A percentile compares a stretch with the other conserved stretches of the same genome.
phyloP scores from a whole-genome alignment of 2,113 vertebrate species.

The Microtus richardsoni region DNA sequence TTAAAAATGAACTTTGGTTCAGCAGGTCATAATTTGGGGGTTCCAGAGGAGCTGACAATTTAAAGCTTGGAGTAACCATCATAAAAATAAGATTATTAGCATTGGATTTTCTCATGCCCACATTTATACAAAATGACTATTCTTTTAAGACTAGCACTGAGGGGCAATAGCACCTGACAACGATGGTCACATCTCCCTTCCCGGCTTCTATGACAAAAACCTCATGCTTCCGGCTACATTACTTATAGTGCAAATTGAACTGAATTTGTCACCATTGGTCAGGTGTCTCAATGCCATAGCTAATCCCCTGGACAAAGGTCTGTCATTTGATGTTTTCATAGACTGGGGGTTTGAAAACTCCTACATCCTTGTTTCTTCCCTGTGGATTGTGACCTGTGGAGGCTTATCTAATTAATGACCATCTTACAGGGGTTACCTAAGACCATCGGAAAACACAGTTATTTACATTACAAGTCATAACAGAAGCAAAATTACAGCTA shows the following conservation, averaged over 20 bases:
- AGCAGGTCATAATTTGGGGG: neutral
- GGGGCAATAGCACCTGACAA: neutral
- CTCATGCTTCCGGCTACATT: neutral
- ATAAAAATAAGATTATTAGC: neutral
- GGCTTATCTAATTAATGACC: neutral
- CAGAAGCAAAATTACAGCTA: neutral
- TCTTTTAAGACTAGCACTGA: neutral
- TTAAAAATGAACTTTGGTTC: neutral
- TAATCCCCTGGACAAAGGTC: slow-evolving; percentile 52
- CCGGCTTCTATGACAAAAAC: neutral
- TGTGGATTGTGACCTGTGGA: neutral
- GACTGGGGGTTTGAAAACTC: neutral
- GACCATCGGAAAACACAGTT: neutral
- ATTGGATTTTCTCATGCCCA: neutral
- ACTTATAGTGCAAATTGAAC: neutral
- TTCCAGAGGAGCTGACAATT: neutral
- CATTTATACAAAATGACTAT: neutral
- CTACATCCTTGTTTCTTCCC: neutral
- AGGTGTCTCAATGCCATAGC: neutral
- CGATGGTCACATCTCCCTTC: neutral
- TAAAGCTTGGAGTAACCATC: neutral
- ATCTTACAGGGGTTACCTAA: neutral
- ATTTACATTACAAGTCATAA: neutral
- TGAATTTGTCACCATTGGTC: neutral
- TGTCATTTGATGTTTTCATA: neutral